Evolutionary conservation across 2,113 vertebrate species (phyloP), one percentile per base, ranked within the genome.

Genomic region (Vulpes lagopus): DNA sequence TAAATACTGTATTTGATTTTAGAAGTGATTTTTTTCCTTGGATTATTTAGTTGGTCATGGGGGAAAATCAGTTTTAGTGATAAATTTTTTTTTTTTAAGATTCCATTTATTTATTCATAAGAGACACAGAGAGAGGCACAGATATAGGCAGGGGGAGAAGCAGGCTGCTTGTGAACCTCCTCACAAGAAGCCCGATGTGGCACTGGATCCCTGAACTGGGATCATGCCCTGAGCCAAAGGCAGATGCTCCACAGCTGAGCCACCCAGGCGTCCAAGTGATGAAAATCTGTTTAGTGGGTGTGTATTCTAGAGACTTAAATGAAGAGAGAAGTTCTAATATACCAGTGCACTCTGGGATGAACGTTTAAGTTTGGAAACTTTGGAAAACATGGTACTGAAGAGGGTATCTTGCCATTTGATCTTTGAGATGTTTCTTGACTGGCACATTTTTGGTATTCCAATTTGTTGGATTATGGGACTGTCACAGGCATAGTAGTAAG

Each of bases 401-500:
- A 95, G 8, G 10, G 32, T 81, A 85, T 74, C 32, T 60, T 97
- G 88, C 15, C 69, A 35, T 86, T 96, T 95, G 69, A 90, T 84
- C 51, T 22, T 62, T 91, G n/a, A 83, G 8, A 17, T 88, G 57
- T 67, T 92, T 95, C 60, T 94, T 14, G 90, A 57, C 38, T 84
- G 76, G 8, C 38, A 64, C 5, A 8, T 49, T 81, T 53, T 82
- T 65, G 30, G 25, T 32, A 65, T 81, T 92, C 6, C 11, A 23
- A 1, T 81, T 84, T 27, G 3, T 38, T 81, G 57, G 6, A 64
- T 74, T 59, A 65, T 91, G 38, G n/a, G 74, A 53, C 51, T 51
- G 14, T 94, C 83, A 43, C 19, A 64, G 11, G 16, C 43, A 86
- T 64, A 89, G 62, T 22, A 43, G 20, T 22, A 71, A 89, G 15